A percentile compares a stretch with the other conserved stretches of the same genome.
Evolutionary conservation across 2,113 vertebrate genomes (phyloP).

Genomic region (Apus apus): DNA sequence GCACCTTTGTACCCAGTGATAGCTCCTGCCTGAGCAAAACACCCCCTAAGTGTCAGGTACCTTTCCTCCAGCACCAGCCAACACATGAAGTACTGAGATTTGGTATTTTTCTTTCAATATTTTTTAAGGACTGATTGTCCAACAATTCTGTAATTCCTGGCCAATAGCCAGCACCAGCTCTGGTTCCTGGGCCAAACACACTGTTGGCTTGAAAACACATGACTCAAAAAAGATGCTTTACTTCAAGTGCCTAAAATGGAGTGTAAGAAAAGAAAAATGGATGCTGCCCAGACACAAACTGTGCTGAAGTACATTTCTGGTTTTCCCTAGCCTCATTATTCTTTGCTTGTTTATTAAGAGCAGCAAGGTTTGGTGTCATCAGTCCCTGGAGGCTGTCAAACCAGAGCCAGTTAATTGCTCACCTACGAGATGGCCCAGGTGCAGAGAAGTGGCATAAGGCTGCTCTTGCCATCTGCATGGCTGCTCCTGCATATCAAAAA

Average conservation of each 20-base stretch:
- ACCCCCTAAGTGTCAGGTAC: neutral
- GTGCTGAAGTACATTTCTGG: neutral
- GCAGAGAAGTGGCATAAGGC: neutral
- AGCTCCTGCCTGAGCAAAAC: neutral
- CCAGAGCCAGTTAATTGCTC: constrained; percentile 1
- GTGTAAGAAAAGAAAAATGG: neutral
- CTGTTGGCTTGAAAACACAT: neutral
- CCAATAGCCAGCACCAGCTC: neutral
- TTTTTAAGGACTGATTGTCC: neutral
- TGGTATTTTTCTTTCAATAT: neutral
- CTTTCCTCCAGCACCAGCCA: neutral
- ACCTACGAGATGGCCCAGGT: neutral
- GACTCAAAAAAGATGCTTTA: neutral
- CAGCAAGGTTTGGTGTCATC: neutral
- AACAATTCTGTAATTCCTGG: neutral
- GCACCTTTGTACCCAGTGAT: neutral
- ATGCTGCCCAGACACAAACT: neutral
- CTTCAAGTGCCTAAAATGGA: neutral
- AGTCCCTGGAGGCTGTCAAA: neutral
- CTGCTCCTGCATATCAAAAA: constrained; percentile 31
- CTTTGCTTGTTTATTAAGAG: neutral
- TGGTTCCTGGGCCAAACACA: neutral
- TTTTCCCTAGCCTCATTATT: neutral
- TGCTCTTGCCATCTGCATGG: neutral
- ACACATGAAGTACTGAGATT: fast-evolving